Base-by-base conservation (phyloP, 2,888 invertebrate species). In the Orthosia gracilis region DNA sequence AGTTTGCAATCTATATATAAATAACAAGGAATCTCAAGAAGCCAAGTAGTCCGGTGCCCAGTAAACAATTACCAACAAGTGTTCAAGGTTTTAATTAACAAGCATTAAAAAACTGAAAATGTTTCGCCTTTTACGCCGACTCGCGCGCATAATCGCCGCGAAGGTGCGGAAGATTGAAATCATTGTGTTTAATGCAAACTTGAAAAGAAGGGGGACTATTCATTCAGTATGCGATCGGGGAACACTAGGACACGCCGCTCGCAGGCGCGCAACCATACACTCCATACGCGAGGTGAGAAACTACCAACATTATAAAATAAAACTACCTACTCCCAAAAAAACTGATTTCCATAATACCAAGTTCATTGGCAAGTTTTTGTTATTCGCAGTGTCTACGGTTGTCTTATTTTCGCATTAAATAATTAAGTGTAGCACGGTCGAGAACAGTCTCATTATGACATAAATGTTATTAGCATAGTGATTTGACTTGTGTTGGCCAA, bases 231-330 rank as follows among this genome's bases (percentile, higher is more conserved):
- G 92, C 77, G 90, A 90, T 49, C 87, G 86, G 73, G 88, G 85
- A 57, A 88, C 89, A 18, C 78, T 88, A 57, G 86, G 87, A 40
- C 78, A 72, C 55, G 83, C 85, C 23, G 79, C 86, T 9, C 89
- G 85, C 47, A 91, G 95, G 79, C 91, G 94, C 63, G 90, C 91
- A 18, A 94, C 95, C 12, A 90, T 96, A 72, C 94, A 95, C 82
- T 94, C 94, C 18, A 88, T 95, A 74, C 90, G 91, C 49, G 94
- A 94, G 95, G 96, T 96, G 91, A 94, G 94, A 73, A 58, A 12
- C 52, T 15, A 64, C 31, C 49, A 72, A 64, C 52, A 52, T 57
- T 63, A 50, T 47, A 55, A 40, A 70, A 11, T 52, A 65, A 74
- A 69, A 11, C 13, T 31, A 57, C 23, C 18, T 23, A 57, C 49